Base-by-base conservation (phyloP, 2,113 vertebrate genomes). In the Tinamus guttatus region DNA sequence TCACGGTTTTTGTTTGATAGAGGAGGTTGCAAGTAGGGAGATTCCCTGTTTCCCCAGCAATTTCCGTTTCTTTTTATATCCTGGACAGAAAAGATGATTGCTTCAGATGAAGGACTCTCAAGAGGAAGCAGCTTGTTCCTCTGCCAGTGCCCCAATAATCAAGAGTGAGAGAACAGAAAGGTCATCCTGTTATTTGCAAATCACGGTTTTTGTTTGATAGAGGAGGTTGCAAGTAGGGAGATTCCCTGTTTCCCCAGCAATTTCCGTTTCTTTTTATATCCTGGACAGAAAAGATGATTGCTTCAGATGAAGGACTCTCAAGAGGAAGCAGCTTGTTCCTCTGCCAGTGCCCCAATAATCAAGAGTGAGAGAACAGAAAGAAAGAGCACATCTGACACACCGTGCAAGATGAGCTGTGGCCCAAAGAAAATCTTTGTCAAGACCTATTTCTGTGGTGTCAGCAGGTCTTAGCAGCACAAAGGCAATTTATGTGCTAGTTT, bases 401-500 rank as follows among this genome's bases (percentile, higher is more conserved):
- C 5, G 3, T 36, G 86, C 45, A 62, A 78, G 76, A 71, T 58
- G 85, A 94, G 68, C 81, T 96, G 81, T 80, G 49, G 81, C 73
- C 85, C 78, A 84, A 89, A 89, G 82, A 95, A 81, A 90, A 87
- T 78, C 83, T 92, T 90, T 75, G 77, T 82, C 78, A 85, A 86
- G 94, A 82, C 87, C 79, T 71, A 49, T 94, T 77, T 91, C 80
- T 91, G 83, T 3, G 0, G 43, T 65, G 60, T 94, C 96, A 96
- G 95, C 83, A 94, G 62, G 70, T 76, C 84, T 64, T 17, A 40
- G 45, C 70, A 82, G 89, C 75, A 68, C 5, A 5, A 77, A 85
- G 87, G 45, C 58, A 85, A 95, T 97, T 93, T 95, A 89, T 91
- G 89, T 81, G 77, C 67, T 60, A 75, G 82, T 75, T 97, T 87